Percentiles rank a stretch among this genome's conserved stretches.
Conservation (phyloP, 2,888 invertebrate species). For the Calameuta pallipes region DNA sequence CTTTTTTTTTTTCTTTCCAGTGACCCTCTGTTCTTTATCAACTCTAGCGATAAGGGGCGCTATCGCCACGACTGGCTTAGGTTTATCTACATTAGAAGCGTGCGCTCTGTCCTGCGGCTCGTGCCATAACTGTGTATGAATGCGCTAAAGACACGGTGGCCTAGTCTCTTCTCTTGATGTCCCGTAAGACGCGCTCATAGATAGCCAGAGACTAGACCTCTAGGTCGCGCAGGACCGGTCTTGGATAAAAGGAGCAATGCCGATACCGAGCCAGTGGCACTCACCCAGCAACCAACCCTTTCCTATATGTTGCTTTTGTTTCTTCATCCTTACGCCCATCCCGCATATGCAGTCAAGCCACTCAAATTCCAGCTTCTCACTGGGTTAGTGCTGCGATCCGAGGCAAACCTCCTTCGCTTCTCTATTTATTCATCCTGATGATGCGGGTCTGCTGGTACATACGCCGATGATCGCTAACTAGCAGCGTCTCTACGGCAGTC, state of each 20-base stretch:
- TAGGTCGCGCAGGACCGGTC: constrained; percentile 60
- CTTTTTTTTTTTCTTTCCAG: constrained; percentile 2
- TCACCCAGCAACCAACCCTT: not conserved
- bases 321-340: not conserved
- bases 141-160: not conserved
- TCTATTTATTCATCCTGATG: constrained; percentile 39
- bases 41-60: not conserved
- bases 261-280: not conserved
- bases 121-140: not conserved
- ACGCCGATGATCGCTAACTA: not conserved
- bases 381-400: constrained; percentile 19
- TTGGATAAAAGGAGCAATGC: constrained; percentile 34
- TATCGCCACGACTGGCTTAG: not conserved
- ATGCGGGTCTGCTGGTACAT: constrained; percentile 42
- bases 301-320: not conserved
- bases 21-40: constrained; percentile 9
- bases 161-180: not conserved
- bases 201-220: constrained; percentile 10
- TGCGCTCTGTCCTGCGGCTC: not conserved
- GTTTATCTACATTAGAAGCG: not conserved
- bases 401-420: constrained; percentile 31
- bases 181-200: not conserved
- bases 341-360: not conserved
- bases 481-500: not conserved
- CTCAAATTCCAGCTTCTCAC: not conserved